A percentile compares a stretch with the other conserved stretches of the same genome.
These are phyloP conservation scores for Chesias legatella DNA, from an alignment of 2,888 invertebrate genomes.

Conservation along the genomic window DNA sequence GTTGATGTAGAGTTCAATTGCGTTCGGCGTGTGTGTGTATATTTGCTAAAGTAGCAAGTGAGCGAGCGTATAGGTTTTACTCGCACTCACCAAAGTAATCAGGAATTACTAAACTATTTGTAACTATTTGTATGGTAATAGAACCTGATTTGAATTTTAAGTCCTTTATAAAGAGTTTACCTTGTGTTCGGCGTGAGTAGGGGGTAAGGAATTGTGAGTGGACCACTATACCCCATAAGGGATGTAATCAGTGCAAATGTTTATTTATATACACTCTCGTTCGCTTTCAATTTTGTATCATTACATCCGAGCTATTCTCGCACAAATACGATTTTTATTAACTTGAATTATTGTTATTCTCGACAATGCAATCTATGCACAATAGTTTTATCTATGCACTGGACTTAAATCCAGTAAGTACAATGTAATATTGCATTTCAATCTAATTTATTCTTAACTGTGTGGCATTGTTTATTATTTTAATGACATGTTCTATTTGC, in stretches of 20 bases:
- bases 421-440: slow-evolving; percentile 31
- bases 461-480: slow-evolving; percentile 28
- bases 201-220: slow-evolving; percentile 7
- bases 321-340: slow-evolving; percentile 20
- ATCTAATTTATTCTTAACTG: slow-evolving; percentile 28
- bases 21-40: slow-evolving; percentile 1
- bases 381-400: slow-evolving; percentile 22
- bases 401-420: slow-evolving; percentile 24
- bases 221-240: not conserved
- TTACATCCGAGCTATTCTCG: slow-evolving; percentile 2
- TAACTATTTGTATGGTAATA: no score
- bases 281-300: slow-evolving; percentile 17
- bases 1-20: slow-evolving; percentile 1
- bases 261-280: slow-evolving; percentile 9
- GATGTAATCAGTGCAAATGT: slow-evolving; percentile 18
- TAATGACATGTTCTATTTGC: slow-evolving; percentile 48
- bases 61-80: no score
- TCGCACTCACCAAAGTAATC: no score
- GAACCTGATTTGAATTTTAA: slow-evolving; percentile 59
- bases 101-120: no score
- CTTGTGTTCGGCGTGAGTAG: not conserved
- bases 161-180: not conserved
- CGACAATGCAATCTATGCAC: slow-evolving; percentile 23
- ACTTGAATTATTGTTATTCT: slow-evolving; percentile 4
- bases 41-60: no score